A percentile compares a stretch with the other conserved stretches of the same genome.
Evolutionary conservation across 2,113 vertebrate species (phyloP).

Genomic region (Dipodomys merriami): DNA sequence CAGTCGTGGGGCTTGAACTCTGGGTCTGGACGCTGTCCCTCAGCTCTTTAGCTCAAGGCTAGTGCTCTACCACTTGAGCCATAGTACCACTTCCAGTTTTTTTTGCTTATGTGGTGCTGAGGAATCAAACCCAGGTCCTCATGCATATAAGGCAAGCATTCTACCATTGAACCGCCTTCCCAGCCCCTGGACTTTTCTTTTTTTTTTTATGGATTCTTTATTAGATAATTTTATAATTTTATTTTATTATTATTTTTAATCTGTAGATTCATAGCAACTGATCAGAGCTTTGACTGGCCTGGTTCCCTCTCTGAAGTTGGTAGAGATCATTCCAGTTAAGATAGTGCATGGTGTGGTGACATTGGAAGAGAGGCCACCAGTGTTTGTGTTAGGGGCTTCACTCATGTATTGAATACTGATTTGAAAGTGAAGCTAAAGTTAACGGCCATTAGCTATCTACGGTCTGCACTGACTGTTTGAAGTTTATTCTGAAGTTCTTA

Average conservation of each 20-base stretch:
- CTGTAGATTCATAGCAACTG: neutral
- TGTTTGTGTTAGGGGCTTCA: neutral
- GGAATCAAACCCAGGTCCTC: too few species aligned
- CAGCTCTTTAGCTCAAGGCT: too few species aligned
- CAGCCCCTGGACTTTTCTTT: neutral
- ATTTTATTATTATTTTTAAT: neutral
- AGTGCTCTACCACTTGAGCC: too few species aligned
- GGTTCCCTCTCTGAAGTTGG: neutral
- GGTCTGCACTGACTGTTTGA: neutral
- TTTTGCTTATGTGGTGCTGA: too few species aligned
- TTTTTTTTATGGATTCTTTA: neutral
- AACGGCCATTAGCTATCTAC: neutral
- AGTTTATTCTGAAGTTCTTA: slow-evolving; percentile 24
- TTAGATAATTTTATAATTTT: neutral
- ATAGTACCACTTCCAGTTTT: too few species aligned
- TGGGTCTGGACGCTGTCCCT: too few species aligned
- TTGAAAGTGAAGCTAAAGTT: slow-evolving; percentile 41
- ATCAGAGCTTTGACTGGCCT: neutral
- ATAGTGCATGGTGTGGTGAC: neutral
- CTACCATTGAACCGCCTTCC: too few species aligned
- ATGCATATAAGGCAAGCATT: too few species aligned
- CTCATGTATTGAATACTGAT: neutral
- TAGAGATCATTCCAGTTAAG: slow-evolving; percentile 16
- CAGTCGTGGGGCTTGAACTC: too few species aligned
- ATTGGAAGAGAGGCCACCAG: neutral